Evolutionary conservation across 1,140 invertebrate species (phyloP).

Genomic region (Dreissena rostriformis): DNA sequence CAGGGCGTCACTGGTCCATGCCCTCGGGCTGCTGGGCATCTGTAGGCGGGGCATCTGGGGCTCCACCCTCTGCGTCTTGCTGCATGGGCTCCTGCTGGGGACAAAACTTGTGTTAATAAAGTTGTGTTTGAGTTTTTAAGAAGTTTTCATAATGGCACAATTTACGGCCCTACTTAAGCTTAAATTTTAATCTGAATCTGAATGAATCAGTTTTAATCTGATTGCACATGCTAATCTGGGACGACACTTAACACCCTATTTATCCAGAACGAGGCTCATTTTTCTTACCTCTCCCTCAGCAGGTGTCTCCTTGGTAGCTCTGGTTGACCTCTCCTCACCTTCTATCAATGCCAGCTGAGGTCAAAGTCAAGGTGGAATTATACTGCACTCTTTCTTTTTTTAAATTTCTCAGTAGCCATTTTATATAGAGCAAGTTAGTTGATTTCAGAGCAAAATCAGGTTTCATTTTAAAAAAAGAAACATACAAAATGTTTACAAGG

Average conservation of each 20-base stretch:
- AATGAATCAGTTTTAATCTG: no score
- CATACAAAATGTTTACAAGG: neutral
- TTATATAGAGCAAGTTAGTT: no score
- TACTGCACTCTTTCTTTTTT: no score
- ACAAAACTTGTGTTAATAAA: slow-evolving; percentile 25
- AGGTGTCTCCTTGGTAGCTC: slow-evolving; percentile 43
- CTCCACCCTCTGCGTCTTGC: slow-evolving; percentile 54
- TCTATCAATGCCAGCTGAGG: slow-evolving; percentile 77
- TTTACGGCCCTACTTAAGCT: neutral
- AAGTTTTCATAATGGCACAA: neutral
- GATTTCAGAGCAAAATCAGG: neutral
- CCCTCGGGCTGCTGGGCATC: slow-evolving; percentile 57
- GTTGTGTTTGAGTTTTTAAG: neutral
- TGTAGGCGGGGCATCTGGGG: slow-evolving; percentile 38
- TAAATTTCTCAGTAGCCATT: no score
- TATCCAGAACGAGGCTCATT: slow-evolving; percentile 10
- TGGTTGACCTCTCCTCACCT: slow-evolving; percentile 78
- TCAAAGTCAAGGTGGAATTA: slow-evolving; percentile 52
- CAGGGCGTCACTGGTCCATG: slow-evolving; percentile 60
- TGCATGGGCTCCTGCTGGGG: slow-evolving; percentile 39
- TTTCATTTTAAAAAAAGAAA: neutral
- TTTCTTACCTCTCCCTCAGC: slow-evolving; percentile 45
- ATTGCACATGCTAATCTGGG: neutral
- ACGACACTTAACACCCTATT: neutral
- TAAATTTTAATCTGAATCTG: neutral